Conservation (phyloP, 2,113 vertebrate genomes). For the Edolisoma coerulescens region DNA sequence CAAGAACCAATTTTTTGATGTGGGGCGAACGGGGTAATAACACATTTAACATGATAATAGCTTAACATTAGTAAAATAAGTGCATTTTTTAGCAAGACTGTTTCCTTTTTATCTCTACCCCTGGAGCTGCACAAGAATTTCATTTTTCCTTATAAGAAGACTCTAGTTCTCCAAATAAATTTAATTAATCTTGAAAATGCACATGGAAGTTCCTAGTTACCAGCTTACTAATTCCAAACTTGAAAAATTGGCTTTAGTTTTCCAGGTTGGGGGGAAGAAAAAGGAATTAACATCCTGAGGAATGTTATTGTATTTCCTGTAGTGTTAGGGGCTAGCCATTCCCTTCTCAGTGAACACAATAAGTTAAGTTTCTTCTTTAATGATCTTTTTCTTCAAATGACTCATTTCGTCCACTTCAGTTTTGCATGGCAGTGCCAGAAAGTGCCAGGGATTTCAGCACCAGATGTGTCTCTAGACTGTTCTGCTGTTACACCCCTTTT, state of each 20-base stretch:
- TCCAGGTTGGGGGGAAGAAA: neutral
- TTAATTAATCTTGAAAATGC: neutral
- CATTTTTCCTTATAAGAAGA: neutral
- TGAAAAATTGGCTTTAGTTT: neutral
- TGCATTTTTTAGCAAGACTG: neutral
- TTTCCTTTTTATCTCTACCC: neutral
- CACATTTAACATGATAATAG: neutral
- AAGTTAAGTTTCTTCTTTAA: neutral
- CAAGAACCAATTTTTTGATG: neutral
- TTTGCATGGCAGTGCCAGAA: neutral
- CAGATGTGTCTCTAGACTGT: neutral
- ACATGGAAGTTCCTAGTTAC: neutral
- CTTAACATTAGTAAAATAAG: neutral
- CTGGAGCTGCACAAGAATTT: neutral
- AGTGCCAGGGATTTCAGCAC: neutral
- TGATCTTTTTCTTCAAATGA: neutral
- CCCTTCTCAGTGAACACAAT: neutral
- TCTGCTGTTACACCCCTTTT: neutral
- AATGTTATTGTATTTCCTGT: neutral
- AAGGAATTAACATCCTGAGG: neutral
- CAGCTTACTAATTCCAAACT: neutral
- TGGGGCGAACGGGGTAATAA: neutral
- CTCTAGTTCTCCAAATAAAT: neutral
- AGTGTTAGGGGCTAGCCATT: neutral
- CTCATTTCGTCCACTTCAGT: neutral